A percentile compares a stretch with the other conserved stretches of the same genome.
phyloP scores from a whole-genome alignment of 2,888 invertebrate genomes.

The Eristalis arbustorum region DNA sequence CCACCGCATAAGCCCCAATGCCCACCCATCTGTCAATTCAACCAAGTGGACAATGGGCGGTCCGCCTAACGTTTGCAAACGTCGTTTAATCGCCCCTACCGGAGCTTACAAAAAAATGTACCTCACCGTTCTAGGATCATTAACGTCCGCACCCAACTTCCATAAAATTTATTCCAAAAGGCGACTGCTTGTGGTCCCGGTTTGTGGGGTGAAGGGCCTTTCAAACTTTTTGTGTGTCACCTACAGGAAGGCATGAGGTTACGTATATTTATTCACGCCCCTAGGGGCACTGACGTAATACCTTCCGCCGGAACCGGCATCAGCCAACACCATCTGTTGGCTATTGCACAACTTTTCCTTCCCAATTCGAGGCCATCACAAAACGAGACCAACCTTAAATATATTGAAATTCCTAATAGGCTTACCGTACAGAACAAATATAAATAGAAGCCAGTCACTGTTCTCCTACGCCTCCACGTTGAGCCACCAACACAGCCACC shows the following conservation, averaged over 20 bases:
- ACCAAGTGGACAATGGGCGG: no score
- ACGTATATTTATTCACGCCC: not conserved
- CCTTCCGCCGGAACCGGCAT: not conserved
- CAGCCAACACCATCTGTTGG: not conserved
- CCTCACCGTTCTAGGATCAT: no score
- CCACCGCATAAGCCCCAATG: no score
- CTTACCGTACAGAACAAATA: slow-evolving; percentile 30
- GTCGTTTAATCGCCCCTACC: no score
- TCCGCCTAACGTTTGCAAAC: no score
- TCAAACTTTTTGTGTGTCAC: not conserved
- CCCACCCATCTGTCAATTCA: no score
- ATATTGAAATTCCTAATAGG: slow-evolving; percentile 9
- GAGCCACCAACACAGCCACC: not conserved
- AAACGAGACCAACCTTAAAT: not conserved
- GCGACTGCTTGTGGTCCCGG: no score
- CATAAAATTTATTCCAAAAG: not conserved
- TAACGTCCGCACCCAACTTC: not conserved
- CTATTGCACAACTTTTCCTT: not conserved
- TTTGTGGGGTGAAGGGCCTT: not conserved
- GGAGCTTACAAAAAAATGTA: no score
- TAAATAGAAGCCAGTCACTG: not conserved
- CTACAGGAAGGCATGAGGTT: not conserved
- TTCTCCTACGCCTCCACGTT: not conserved
- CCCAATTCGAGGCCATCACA: not conserved
- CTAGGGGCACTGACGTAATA: not conserved